These are phyloP conservation scores for Drosophila quadrilineata DNA, from an alignment of 1,140 invertebrate genomes.

Conservation along the genomic window DNA sequence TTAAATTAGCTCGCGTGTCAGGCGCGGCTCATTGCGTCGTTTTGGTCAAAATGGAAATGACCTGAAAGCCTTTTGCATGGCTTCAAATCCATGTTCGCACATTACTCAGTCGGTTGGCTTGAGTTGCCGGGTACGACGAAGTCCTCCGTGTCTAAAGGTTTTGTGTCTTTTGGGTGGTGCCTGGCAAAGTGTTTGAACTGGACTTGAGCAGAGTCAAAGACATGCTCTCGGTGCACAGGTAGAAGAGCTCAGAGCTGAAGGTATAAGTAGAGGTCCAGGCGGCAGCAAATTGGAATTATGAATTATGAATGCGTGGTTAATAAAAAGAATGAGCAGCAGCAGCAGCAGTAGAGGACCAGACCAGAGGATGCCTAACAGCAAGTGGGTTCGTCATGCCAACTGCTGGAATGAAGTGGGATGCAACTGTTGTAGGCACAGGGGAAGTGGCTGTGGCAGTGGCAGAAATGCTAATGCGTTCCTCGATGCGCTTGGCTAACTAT, in stretches of 20 bases:
- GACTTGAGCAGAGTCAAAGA: slow-evolving; percentile 32
- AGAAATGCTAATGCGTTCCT: slow-evolving; percentile 76
- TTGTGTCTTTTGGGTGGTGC: slow-evolving; percentile 42
- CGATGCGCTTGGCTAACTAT: slow-evolving; percentile 71
- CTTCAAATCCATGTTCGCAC: slow-evolving; percentile 69
- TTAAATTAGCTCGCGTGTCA: slow-evolving; percentile 17
- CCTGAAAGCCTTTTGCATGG: slow-evolving; percentile 64
- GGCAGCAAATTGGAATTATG: slow-evolving; percentile 80
- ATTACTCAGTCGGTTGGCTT: slow-evolving; percentile 53
- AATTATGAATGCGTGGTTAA: slow-evolving; percentile 80
- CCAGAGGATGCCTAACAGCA: slow-evolving; percentile 26
- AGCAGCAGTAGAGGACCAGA: slow-evolving; percentile 9
- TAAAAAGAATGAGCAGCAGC: slow-evolving; percentile 60
- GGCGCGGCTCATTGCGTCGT: slow-evolving; percentile 12
- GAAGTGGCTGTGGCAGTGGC: slow-evolving; percentile 29
- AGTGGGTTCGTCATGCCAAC: slow-evolving; percentile 69
- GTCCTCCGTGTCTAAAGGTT: slow-evolving; percentile 26
- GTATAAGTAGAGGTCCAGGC: slow-evolving; percentile 25
- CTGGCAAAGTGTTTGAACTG: slow-evolving; percentile 64
- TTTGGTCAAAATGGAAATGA: slow-evolving; percentile 14
- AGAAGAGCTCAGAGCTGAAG: background rate
- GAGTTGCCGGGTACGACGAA: background rate
- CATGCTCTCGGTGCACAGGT: background rate
- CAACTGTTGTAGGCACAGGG: background rate
- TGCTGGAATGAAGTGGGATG: slow-evolving; percentile 12